Percentiles rank a stretch among this genome's conserved stretches.
Conservation (phyloP, 2,888 invertebrate genomes). For the Scaptomyza parva region DNA sequence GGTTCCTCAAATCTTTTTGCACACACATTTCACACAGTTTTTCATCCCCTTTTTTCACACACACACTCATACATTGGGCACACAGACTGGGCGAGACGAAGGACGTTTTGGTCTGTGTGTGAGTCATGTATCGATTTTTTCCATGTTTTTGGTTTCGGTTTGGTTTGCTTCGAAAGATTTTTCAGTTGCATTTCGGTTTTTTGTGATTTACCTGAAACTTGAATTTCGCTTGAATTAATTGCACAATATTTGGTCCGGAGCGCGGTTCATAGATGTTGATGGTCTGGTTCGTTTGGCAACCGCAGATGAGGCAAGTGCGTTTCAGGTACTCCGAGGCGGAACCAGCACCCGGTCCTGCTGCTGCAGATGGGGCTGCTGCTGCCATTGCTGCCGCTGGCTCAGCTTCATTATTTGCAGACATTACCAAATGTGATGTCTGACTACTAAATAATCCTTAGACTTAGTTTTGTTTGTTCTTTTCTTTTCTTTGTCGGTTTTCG, state of each 20-base stretch:
- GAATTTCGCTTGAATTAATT: constrained; percentile 84
- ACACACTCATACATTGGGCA: constrained; percentile 28
- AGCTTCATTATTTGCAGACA: constrained; percentile 71
- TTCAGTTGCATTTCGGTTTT: not conserved
- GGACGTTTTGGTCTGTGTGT: constrained; percentile 68
- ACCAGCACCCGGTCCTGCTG: constrained; percentile 36
- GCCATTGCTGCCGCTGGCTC: constrained; percentile 64
- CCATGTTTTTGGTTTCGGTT: constrained; percentile 7
- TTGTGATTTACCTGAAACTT: constrained; percentile 83
- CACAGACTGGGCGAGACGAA: constrained; percentile 36
- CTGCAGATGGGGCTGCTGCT: constrained; percentile 36
- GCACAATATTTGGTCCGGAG: constrained; percentile 84
- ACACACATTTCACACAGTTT: constrained; percentile 32
- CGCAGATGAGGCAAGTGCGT: constrained; percentile 85
- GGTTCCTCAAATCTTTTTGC: constrained; percentile 24
- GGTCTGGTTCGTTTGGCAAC: constrained; percentile 84
- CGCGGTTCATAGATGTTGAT: constrained; percentile 85
- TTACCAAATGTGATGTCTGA: constrained; percentile 17
- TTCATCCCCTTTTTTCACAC: constrained; percentile 69
- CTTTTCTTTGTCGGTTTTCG: not conserved
- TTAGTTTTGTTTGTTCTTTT: too few relatives aligned
- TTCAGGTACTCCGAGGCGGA: constrained; percentile 79
- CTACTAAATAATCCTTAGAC: too few relatives aligned
- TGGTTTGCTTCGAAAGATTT: too few relatives aligned
- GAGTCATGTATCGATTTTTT: constrained; percentile 79